Base-by-base conservation (phyloP, 2,888 invertebrate species). In the Standfussiana lucernea region DNA sequence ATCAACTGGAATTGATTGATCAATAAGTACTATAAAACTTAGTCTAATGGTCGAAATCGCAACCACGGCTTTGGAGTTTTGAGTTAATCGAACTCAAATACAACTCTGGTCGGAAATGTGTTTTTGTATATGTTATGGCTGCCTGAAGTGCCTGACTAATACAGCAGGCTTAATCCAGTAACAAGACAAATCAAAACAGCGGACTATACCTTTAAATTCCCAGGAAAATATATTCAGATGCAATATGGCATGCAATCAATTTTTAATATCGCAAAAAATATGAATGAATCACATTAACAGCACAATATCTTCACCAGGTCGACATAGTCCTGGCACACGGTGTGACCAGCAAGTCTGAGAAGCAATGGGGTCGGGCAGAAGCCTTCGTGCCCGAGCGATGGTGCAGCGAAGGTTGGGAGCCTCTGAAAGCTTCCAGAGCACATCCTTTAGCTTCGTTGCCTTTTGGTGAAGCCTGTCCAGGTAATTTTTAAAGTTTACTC, bases 261-360 rank as follows among this genome's bases (percentile, higher is more conserved):
- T 50, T 24, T 24, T 11, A 50, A n/a, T 24, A n/a, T 53, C 10
- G 1, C 10, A 47, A 28, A 50, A 40, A 53, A n/a, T n/a, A n/a
- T 18, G n/a, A n/a, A 13, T 13, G 6, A 21, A 18, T 28, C 28
- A 21, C 3, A 67, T 18, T 70, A 37, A 84, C 37, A 4, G 11
- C 7, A 4, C 0, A 45, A 42, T 73, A 68, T 32, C 59, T 66
- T 65, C 74, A 73, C 4, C 89, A 96, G 96, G 95, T 96, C 0
- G 96, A 96, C 87, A 95, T 96, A 90, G 95, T 96, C 32, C 90
- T 96, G 0, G 96, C 96, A 0, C 96, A 96, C 81, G 95, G 95
- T 0, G 94, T 95, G 1, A 92, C 94, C 53, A 95, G 96, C 87
- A 95, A 94, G 87, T 93, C 92, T 0, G 96, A 96, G 62, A 92